Base-by-base conservation (phyloP, 2,888 invertebrate species). In the Tanytarsus gracilentus region DNA sequence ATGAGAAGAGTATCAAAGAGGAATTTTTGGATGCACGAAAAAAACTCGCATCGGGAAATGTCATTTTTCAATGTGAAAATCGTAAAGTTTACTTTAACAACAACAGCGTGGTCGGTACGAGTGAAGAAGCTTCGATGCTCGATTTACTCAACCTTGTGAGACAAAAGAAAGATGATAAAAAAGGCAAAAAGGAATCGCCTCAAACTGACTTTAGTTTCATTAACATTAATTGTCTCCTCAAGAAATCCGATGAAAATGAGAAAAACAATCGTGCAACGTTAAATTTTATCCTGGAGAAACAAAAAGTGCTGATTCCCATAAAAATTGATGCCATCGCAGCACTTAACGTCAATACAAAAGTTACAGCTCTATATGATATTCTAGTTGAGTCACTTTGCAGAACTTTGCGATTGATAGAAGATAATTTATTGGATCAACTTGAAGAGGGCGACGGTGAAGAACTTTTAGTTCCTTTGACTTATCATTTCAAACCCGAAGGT, bases 361-460 rank as follows among this genome's bases (percentile, higher is more conserved):
- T 84, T 36, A 72, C 78, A 61, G 79, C 83, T 44, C 69, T 89
- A 1, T 88, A 88, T 70, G 83, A 82, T 63, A 82, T 86, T 64
- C 73, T 89, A 4, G 83, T 88, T 4, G 87, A 88, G 69, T 84
- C 86, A 62, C 79, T 86, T 26, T 85, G 85, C 66, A 78, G 85
- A 36, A 82, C 85, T 61, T 75, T 89, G 50, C 77, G 80, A 64
- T 73, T 85, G 55, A 76, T 84, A 64, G 85, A 87, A 69, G 76
- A 76, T 66, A 79, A 79, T 25, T 72, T 87, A 50, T 33, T 49
- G 53, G 58, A 48, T 33, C 58, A 56, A n/a, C 23, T 58, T 9
- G 21, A 26, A 4, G 26, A 18, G 7, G 23, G 30, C 67, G 63
- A 21, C 4, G n/a, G n/a, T 11, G 18, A 44, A 4, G 50, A 50